These are phyloP conservation scores for Eulemur albifrons DNA, from an alignment of 2,797 vertebrate genomes.

Conservation along the genomic window DNA sequence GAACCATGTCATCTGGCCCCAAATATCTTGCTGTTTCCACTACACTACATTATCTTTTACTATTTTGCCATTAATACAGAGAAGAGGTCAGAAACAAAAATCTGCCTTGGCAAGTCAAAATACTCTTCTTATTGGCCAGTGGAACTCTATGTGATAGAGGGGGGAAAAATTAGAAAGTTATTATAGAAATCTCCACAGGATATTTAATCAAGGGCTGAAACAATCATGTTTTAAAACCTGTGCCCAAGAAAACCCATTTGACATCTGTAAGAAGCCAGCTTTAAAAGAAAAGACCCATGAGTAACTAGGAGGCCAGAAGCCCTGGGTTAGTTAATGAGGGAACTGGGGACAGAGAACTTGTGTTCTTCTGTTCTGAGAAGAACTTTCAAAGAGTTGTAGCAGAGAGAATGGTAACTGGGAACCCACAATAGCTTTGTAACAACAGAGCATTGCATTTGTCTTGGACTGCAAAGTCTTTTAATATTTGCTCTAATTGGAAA, in stretches of 20 bases:
- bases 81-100: not conserved
- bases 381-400: not conserved
- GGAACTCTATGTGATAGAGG: not conserved
- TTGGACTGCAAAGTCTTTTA: not conserved
- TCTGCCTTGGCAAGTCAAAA: conserved; percentile 3
- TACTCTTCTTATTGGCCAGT: not conserved
- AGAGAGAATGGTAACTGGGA: not conserved
- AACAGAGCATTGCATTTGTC: not conserved
- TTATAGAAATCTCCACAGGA: not conserved
- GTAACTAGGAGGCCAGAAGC: not conserved
- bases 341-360: not conserved
- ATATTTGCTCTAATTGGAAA: not conserved
- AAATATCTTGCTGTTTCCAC: not conserved
- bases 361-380: not conserved
- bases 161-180: not conserved
- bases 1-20: not conserved
- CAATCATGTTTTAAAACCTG: not conserved
- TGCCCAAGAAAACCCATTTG: not conserved
- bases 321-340: not conserved
- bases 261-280: not conserved
- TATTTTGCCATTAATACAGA: not conserved
- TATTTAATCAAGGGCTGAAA: not conserved
- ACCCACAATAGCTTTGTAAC: not conserved
- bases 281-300: not conserved
- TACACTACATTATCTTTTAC: not conserved